Evolutionary conservation across 2,888 invertebrate species (phyloP).

Genomic region (Drosophila quinaria): DNA sequence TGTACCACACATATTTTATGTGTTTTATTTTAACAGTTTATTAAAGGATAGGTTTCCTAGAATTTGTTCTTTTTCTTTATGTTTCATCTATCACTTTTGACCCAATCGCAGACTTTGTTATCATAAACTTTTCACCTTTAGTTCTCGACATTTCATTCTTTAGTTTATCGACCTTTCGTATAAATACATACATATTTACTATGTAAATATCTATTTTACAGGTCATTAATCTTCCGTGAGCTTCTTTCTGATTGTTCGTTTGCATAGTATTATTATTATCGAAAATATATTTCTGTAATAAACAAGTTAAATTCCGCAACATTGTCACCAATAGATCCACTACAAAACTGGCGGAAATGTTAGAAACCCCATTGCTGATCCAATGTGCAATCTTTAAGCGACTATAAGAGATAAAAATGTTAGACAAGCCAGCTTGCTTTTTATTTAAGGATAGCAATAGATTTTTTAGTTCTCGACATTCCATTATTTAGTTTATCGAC

Average conservation of each 20-base stretch:
- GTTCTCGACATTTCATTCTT: slow-evolving; percentile 38
- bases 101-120: slow-evolving; percentile 12
- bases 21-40: neutral
- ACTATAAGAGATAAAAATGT: too few species aligned
- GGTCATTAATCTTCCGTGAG: neutral
- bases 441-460: too few species aligned
- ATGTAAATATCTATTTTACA: slow-evolving; percentile 4
- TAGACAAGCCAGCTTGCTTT: too few species aligned
- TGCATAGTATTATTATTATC: slow-evolving; percentile 4
- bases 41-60: slow-evolving; percentile 5
- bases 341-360: too few species aligned
- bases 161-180: slow-evolving; percentile 55
- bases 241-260: neutral
- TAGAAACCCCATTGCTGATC: too few species aligned
- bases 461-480: too few species aligned
- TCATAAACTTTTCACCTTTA: slow-evolving; percentile 29
- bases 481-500: too few species aligned
- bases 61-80: neutral
- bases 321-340: too few species aligned
- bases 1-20: neutral
- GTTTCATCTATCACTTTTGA: neutral
- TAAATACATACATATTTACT: slow-evolving; percentile 5
- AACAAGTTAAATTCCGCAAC: too few species aligned
- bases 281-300: neutral
- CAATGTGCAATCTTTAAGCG: too few species aligned